Base-by-base conservation (phyloP, 1,140 invertebrate species). In the Sycophaga agraensis region DNA sequence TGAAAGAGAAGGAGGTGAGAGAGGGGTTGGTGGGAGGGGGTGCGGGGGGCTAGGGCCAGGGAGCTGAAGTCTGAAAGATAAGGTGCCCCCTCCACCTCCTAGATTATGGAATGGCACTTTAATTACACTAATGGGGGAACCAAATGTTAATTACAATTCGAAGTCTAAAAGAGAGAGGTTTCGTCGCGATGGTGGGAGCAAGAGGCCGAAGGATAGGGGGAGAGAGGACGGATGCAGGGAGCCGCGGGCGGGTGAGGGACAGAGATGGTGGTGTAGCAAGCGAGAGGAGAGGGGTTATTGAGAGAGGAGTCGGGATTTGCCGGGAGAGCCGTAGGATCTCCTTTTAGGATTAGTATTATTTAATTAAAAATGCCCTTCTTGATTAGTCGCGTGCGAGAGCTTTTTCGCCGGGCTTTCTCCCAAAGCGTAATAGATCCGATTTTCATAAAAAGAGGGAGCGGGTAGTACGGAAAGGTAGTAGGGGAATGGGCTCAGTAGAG, bases 121-220 rank as follows among this genome's bases (percentile, higher is more conserved):
- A 86, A 86, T 86, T 86, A 86, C 83, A 84, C 84, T 86, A 86
- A 86, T 86, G 85, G 85, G 82, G 83, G 83, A 83, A 84, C 83
- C 85, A 85, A 86, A 86, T 85, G 85, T 86, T 86, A 86, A 86
- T 86, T 86, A 86, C 84, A 84, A 85, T 85, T 85, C 84, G 84
- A 86, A 85, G 84, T 84, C 83, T 78, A 83, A 84, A 83, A 83
- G 83, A 84, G 82, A 82, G 79, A 70, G 73, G 70, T 68, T 73
- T 73, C 66, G 69, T 73, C 70, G 75, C 76, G 65, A 64, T 54
- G 64, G 66, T 69, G 31, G 34, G 26, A 21, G 14, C 35, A 21
- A 40, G 34, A 42, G 54, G 28, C n/a, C n/a, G n/a, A n/a, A 1
- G 31, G 35, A 39, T 31, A 45, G 46, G 40, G 34, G 11, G 56